Conservation (phyloP, 2,888 invertebrate species). For the Tachina grossa region DNA sequence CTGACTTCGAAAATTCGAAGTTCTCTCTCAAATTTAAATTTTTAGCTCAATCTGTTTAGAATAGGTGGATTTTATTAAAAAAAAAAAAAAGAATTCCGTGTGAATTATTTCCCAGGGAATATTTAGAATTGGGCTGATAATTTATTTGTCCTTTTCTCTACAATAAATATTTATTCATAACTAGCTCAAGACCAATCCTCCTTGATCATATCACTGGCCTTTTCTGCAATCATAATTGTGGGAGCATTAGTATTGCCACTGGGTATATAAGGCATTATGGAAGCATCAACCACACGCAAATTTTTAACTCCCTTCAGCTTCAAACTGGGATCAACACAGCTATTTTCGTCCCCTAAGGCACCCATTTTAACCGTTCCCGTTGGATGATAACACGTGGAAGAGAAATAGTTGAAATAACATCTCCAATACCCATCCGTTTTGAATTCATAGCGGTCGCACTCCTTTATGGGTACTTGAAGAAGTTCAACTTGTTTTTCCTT, state of each 20-base stretch:
- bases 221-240: constrained; percentile 93
- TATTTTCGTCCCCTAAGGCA: constrained; percentile 84
- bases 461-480: constrained; percentile 73
- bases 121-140: neutral
- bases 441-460: constrained; percentile 74
- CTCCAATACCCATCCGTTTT: constrained; percentile 85
- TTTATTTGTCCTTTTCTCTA: neutral
- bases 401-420: constrained; percentile 87
- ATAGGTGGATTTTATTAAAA: too few relatives aligned
- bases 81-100: too few relatives aligned
- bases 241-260: constrained; percentile 94
- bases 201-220: constrained; percentile 86
- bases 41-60: too few relatives aligned
- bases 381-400: constrained; percentile 88
- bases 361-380: constrained; percentile 90
- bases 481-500: constrained; percentile 77
- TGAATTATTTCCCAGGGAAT: neutral
- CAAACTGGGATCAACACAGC: constrained; percentile 88
- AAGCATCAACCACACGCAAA: constrained; percentile 89
- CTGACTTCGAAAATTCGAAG: neutral
- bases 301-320: constrained; percentile 86
- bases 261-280: constrained; percentile 89
- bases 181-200: constrained; percentile 74
- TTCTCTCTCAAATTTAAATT: too few relatives aligned
- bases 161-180: neutral